phyloP scores from a whole-genome alignment of 2,888 invertebrate genomes.

The Anaspis maculata region DNA sequence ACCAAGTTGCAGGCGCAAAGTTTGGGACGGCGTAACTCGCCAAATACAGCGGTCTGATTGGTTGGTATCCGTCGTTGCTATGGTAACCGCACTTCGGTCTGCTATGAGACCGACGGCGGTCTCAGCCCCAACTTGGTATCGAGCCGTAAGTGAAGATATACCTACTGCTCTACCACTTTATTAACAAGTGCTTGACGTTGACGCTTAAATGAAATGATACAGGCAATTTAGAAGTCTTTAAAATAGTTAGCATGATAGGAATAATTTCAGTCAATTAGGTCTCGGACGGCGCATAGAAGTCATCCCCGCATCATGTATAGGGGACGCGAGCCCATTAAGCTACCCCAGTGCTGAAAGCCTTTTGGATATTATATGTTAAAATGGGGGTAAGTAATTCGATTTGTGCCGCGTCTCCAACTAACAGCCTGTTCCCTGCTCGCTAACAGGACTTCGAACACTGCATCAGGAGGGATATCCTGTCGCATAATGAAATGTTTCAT shows the following conservation, averaged over 20 bases:
- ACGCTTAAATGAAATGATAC: too few relatives aligned
- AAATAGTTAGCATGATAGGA: constrained; percentile 30
- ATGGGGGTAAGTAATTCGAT: constrained; percentile 46
- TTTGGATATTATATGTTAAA: constrained; percentile 45
- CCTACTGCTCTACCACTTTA: too few relatives aligned
- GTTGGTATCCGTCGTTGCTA: too few relatives aligned
- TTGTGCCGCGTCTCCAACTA: constrained; percentile 30
- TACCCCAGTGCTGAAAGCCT: constrained; percentile 43
- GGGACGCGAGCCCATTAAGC: constrained; percentile 33
- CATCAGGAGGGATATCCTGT: constrained; percentile 29
- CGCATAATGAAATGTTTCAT: constrained; percentile 37
- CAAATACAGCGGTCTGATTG: too few relatives aligned
- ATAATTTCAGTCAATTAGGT: constrained; percentile 33
- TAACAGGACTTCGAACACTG: constrained; percentile 19
- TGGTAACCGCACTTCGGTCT: too few relatives aligned
- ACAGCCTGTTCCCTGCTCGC: constrained; percentile 27
- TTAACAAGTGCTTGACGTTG: too few relatives aligned
- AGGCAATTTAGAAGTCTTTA: constrained; percentile 27
- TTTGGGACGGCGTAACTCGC: too few relatives aligned
- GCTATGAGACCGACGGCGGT: too few relatives aligned
- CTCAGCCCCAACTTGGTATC: too few relatives aligned
- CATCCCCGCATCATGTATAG: constrained; percentile 3
- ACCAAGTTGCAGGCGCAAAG: too few relatives aligned
- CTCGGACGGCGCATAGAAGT: constrained; percentile 25
- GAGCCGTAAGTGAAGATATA: too few relatives aligned